Conservation (phyloP, 2,888 invertebrate species). For the Muscina levida region DNA sequence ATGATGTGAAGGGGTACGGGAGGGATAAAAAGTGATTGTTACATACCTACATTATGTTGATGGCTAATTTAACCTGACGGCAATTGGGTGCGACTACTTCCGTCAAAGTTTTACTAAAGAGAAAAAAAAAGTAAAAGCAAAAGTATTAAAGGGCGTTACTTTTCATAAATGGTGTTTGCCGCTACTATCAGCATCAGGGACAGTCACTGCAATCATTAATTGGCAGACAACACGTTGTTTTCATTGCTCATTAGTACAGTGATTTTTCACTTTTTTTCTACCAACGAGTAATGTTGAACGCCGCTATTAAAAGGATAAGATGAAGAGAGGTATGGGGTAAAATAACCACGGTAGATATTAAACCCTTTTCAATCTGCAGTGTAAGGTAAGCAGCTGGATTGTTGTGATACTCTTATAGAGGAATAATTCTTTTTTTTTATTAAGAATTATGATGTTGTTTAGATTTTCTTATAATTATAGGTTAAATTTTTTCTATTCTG, state of each 20-base stretch:
- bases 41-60: constrained; percentile 76
- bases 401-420: too few species aligned
- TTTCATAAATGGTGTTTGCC: constrained; percentile 7
- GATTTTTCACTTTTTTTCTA: constrained; percentile 58
- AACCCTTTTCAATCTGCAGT: too few species aligned
- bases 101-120: constrained; percentile 9
- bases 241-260: constrained; percentile 78
- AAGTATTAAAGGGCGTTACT: constrained; percentile 38
- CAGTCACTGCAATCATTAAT: constrained; percentile 59
- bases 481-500: too few species aligned
- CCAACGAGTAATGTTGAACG: background rate
- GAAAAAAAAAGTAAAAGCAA: constrained; percentile 16
- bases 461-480: too few species aligned
- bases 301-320: too few species aligned
- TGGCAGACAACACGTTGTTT: constrained; percentile 76
- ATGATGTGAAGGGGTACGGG: background rate
- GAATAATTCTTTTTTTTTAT: too few species aligned
- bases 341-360: too few species aligned
- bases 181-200: constrained; percentile 50
- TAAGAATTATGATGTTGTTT: too few species aligned
- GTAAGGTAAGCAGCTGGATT: too few species aligned
- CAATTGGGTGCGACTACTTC: constrained; percentile 56
- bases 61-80: constrained; percentile 77
- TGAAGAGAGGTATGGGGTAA: too few species aligned
- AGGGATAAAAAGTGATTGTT: constrained; percentile 45